Percentiles rank a stretch among this genome's conserved stretches.
Conservation (phyloP, 2,888 invertebrate species). For the Andrena fulva region DNA sequence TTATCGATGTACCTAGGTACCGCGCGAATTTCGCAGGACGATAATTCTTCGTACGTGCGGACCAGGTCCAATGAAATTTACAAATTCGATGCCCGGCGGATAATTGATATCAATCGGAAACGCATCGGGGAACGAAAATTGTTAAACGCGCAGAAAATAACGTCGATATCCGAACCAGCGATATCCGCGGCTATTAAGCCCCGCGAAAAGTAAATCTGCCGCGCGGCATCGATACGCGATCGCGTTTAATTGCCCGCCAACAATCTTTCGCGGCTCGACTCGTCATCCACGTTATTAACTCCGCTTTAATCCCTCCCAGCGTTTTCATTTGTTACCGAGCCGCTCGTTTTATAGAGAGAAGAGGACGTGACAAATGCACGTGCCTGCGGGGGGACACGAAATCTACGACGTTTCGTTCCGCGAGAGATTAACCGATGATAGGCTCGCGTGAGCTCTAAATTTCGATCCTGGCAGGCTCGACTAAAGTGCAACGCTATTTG, state of each 20-base stretch:
- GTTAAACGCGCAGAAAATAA: constrained; percentile 53
- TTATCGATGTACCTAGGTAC: constrained; percentile 6
- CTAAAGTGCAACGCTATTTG: constrained; percentile 8
- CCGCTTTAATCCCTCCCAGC: background rate
- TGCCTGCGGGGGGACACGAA: background rate
- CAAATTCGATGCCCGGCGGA: constrained; percentile 42
- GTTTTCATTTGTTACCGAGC: background rate
- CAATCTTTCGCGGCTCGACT: constrained; percentile 1
- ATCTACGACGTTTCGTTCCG: background rate
- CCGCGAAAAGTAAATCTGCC: constrained; percentile 49
- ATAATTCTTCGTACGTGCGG: constrained; percentile 32
- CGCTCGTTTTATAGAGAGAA: background rate
- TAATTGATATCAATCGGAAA: constrained; percentile 46
- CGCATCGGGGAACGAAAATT: constrained; percentile 14
- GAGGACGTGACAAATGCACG: background rate
- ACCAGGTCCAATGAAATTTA: constrained; percentile 7
- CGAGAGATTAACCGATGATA: background rate
- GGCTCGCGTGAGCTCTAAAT: constrained; percentile 2
- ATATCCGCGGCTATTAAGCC: constrained; percentile 36
- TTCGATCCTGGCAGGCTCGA: background rate
- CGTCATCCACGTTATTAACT: background rate
- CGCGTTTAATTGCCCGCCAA: constrained; percentile 34
- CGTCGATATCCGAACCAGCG: constrained; percentile 30
- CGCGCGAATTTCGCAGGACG: background rate
- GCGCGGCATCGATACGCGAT: background rate